A percentile compares a stretch with the other conserved stretches of the same genome.
These are phyloP conservation scores for Drosophila anomelani DNA, from an alignment of 2,888 invertebrate genomes.

Conservation along the genomic window DNA sequence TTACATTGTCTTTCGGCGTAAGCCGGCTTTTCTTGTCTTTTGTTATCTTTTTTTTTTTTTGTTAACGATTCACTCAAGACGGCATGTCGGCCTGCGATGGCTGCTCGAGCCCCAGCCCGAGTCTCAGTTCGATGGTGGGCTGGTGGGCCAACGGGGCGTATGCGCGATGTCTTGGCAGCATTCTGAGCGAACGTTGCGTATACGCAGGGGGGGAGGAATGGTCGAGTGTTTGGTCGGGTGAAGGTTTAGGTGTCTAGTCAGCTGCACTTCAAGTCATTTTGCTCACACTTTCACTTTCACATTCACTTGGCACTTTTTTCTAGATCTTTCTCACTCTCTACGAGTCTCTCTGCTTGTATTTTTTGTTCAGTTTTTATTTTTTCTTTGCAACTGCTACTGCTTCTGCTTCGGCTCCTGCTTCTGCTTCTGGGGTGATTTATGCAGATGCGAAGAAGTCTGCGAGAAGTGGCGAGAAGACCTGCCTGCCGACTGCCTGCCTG, in stretches of 20 bases:
- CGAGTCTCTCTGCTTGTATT: slow-evolving; percentile 36
- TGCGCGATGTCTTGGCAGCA: slow-evolving; percentile 33
- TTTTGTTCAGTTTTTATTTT: slow-evolving; percentile 28
- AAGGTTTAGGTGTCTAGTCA: slow-evolving; percentile 14
- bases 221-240: not conserved
- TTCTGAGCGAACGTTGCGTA: slow-evolving; percentile 25
- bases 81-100: slow-evolving; percentile 55
- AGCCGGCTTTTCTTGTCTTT: slow-evolving; percentile 30
- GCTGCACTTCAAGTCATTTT: slow-evolving; percentile 77
- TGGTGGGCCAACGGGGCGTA: slow-evolving; percentile 39
- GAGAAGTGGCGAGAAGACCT: slow-evolving; percentile 64
- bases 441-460: slow-evolving; percentile 79
- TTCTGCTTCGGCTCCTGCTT: slow-evolving; percentile 35
- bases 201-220: slow-evolving; percentile 10
- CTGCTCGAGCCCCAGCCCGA: slow-evolving; percentile 37
- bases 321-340: slow-evolving; percentile 33
- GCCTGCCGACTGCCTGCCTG: slow-evolving; percentile 79
- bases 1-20: slow-evolving; percentile 71
- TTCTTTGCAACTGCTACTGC: slow-evolving; percentile 42
- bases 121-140: slow-evolving; percentile 26
- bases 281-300: slow-evolving; percentile 70
- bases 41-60: not conserved
- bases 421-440: slow-evolving; percentile 68
- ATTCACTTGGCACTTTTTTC: slow-evolving; percentile 52
- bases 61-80: slow-evolving; percentile 64